Conservation (phyloP, 2,797 vertebrate species). For the Propithecus perrieri region DNA sequence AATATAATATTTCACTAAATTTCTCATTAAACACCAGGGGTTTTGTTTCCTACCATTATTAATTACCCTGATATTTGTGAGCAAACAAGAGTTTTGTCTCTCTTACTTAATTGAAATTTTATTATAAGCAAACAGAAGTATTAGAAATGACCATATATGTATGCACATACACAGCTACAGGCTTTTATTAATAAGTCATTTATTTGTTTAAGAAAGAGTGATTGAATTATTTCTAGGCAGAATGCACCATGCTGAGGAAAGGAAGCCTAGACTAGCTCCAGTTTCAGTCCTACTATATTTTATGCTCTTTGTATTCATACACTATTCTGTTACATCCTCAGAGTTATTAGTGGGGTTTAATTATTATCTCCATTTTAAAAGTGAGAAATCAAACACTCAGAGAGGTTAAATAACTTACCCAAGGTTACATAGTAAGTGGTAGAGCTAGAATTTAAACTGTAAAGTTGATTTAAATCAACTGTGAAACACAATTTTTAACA, state of each 20-base stretch:
- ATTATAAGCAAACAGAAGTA: slow-evolving; percentile 78
- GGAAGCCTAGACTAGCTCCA: background rate
- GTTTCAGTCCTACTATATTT: background rate
- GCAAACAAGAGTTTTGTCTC: slow-evolving; percentile 74
- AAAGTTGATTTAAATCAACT: background rate
- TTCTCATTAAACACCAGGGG: slow-evolving; percentile 64
- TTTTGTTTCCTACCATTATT: slow-evolving; percentile 69
- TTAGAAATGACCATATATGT: slow-evolving; percentile 75
- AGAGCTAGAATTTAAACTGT: background rate
- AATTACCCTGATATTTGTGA: slow-evolving; percentile 71
- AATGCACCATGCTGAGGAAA: background rate
- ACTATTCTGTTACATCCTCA: background rate
- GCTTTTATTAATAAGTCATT: background rate
- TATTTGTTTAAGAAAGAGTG: background rate
- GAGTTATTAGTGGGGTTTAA: background rate
- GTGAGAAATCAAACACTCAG: background rate
- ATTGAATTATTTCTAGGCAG: background rate
- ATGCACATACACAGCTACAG: slow-evolving; percentile 49
- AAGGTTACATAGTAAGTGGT: background rate
- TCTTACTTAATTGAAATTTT: slow-evolving; percentile 81
- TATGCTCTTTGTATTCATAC: background rate
- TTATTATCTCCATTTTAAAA: background rate
- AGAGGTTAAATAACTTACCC: background rate
- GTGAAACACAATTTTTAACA: background rate
- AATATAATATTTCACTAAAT: slow-evolving; percentile 79